phyloP scores from a whole-genome alignment of 2,888 invertebrate genomes.

The Sisyra nigra region DNA sequence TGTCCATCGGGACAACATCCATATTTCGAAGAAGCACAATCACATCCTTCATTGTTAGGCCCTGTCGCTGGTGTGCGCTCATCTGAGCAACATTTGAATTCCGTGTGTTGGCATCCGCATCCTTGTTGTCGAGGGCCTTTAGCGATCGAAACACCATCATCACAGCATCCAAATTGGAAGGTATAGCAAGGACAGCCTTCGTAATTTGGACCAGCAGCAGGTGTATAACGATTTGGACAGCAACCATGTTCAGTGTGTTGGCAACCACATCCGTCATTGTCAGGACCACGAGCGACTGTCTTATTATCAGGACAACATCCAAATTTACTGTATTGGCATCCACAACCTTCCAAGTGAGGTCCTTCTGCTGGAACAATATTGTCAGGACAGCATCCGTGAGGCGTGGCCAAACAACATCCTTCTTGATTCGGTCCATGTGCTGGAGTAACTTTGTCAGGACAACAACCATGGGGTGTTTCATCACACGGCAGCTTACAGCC shows the following conservation, averaged over 20 bases:
- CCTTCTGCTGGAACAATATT: constrained; percentile 70
- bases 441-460: constrained; percentile 65
- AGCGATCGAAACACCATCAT: constrained; percentile 62
- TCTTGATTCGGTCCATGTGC: constrained; percentile 71
- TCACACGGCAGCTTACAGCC: constrained; percentile 62
- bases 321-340: constrained; percentile 57
- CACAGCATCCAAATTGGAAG: constrained; percentile 81
- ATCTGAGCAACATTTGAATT: constrained; percentile 75
- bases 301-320: constrained; percentile 78
- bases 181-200: constrained; percentile 75
- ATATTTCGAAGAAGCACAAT: constrained; percentile 57
- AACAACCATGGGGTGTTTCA: constrained; percentile 65
- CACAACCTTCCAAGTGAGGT: constrained; percentile 59
- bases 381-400: constrained; percentile 84
- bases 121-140: constrained; percentile 54
- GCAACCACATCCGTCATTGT: constrained; percentile 71
- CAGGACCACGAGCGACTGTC: constrained; percentile 62
- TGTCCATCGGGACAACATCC: constrained; percentile 81
- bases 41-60: constrained; percentile 61
- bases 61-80: constrained; percentile 65
- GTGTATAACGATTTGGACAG: constrained; percentile 65
- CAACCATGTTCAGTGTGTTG: constrained; percentile 59
- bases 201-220: constrained; percentile 59
- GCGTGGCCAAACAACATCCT: constrained; percentile 61
- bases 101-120: constrained; percentile 62